These are phyloP conservation scores for Stictonetta naevosa DNA, from an alignment of 2,113 vertebrate genomes.

Conservation along the genomic window DNA sequence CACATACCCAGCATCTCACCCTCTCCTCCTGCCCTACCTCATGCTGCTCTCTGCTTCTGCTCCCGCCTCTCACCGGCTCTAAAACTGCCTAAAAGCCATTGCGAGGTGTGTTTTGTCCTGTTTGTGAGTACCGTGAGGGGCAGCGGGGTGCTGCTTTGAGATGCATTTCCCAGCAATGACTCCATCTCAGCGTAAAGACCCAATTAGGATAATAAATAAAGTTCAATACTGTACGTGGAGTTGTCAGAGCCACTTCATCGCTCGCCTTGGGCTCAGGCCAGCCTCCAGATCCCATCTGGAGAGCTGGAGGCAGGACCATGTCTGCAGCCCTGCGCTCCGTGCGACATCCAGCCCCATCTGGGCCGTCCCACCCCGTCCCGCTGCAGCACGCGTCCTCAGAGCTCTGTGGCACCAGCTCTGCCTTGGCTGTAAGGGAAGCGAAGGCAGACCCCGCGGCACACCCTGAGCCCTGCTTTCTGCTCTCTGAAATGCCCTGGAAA, in stretches of 20 bases:
- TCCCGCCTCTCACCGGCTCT: background rate
- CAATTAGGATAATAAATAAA: background rate
- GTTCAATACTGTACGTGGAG: background rate
- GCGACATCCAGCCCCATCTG: fast-evolving
- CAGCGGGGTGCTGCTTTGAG: background rate
- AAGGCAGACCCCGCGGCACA: background rate
- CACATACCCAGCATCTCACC: no score
- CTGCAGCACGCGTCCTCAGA: background rate
- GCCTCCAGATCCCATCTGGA: background rate
- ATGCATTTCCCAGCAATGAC: background rate
- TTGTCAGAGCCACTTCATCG: background rate
- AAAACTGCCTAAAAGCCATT: background rate
- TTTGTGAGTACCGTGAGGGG: background rate
- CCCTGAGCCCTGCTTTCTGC: background rate
- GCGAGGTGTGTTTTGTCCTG: background rate
- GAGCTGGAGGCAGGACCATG: background rate
- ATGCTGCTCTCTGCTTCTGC: background rate
- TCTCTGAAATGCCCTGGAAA: background rate
- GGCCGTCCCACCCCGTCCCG: fast-evolving
- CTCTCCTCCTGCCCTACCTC: background rate
- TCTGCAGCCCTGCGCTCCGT: background rate
- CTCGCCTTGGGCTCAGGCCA: background rate
- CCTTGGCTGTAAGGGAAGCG: background rate
- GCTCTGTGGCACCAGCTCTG: background rate
- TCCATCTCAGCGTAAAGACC: background rate